Percentiles rank a stretch among this genome's conserved stretches.
These are phyloP conservation scores for Dioctria rufipes DNA, from an alignment of 2,888 invertebrate genomes.

Conservation along the genomic window DNA sequence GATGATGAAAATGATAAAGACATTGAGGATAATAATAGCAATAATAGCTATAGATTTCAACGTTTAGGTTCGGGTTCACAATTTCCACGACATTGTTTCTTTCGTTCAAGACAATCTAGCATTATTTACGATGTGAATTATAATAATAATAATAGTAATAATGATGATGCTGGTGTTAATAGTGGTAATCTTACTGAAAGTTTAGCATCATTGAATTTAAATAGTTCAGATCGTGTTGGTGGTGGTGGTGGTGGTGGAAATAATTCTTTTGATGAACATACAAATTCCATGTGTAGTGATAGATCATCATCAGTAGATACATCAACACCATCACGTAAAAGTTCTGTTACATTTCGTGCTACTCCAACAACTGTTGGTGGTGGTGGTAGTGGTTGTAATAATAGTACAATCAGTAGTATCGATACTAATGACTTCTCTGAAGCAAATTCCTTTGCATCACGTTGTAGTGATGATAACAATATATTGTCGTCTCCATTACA, in stretches of 20 bases:
- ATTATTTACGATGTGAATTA: constrained; percentile 60
- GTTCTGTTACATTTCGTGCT: constrained; percentile 69
- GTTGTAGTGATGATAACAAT: constrained; percentile 48
- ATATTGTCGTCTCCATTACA: background rate
- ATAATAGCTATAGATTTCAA: constrained; percentile 65
- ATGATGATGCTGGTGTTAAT: constrained; percentile 48
- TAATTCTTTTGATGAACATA: constrained; percentile 58
- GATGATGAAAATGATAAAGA: constrained; percentile 59
- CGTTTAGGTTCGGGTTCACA: constrained; percentile 70
- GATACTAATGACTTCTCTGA: constrained; percentile 23
- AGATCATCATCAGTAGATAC: constrained; percentile 64
- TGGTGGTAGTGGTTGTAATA: background rate
- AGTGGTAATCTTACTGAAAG: constrained; percentile 59
- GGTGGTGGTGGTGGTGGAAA: constrained; percentile 56
- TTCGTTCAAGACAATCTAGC: constrained; percentile 65
- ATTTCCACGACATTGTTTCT: constrained; percentile 70
- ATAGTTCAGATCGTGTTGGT: constrained; percentile 49
- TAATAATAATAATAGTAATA: constrained; percentile 37
- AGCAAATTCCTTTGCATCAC: constrained; percentile 44
- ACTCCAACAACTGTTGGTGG: constrained; percentile 9
- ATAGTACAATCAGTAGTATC: constrained; percentile 9
- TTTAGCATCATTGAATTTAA: constrained; percentile 57
- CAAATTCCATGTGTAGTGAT: constrained; percentile 65
- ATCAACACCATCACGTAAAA: constrained; percentile 67
- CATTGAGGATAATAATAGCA: constrained; percentile 59